Evolutionary conservation across 92 coral and sea anemone species (phyloP), one percentile per base, ranked within the genome.

Genomic region (Paragorgia papillata): DNA sequence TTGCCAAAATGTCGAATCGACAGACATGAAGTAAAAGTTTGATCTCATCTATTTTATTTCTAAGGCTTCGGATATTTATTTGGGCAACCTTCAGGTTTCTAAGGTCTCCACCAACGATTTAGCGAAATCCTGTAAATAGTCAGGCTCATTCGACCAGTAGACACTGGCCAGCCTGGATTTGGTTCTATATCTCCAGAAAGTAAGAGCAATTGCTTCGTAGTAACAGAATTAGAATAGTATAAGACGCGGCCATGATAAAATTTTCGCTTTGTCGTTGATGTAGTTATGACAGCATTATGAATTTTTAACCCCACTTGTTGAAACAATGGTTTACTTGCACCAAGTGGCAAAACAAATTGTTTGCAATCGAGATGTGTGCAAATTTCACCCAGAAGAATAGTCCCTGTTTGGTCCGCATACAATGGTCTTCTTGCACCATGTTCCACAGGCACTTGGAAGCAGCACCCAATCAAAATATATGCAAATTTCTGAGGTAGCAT

Each of bases 31-130:
- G 20, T 30, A 80, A 19, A 41, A 80, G 12, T 31, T 58, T 80
- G 25, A 80, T 35, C 44, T 69, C 84, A 4, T 69, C 79, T 20
- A 80, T 5, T 29, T 80, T 80, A 67, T 80, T 80, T n/a, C 84
- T 21, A 0, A 69, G 78, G 28, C 79, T 69, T 3, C 79, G 60
- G 9, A 80, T 69, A 53, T 56, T 69, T 15, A 69, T 58, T 4
- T 78, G 74, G 15, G 83, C 83, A 6, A 78, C 31, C 20, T 51
- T 78, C 2, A 76, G 24, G 9, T 22, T 57, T 34, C 21, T 75
- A 22, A 57, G 35, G 26, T 21, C 35, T 34, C 25, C 17, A 25
- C 57, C 34, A 76, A 28, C 6, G 31, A 32, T 29, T 25, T 33
- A 0, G 50, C 70, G 40, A 63, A 63, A 33, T 63, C 22, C 20